Percentiles rank a stretch among this genome's conserved stretches.
phyloP scores from a whole-genome alignment of 2,888 invertebrate genomes.

The Zonitis immaculata region DNA sequence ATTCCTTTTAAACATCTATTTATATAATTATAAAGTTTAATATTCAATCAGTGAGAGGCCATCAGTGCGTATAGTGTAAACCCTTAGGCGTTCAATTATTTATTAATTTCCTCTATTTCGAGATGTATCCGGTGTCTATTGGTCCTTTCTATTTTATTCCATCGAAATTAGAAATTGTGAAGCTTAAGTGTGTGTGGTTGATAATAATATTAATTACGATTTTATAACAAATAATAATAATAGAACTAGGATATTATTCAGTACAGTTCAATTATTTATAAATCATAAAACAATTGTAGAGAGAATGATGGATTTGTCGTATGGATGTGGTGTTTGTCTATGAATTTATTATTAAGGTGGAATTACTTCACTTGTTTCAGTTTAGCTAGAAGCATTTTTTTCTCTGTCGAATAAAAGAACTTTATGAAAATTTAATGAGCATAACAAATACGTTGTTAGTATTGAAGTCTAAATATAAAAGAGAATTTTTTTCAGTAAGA shows the following conservation, averaged over 20 bases:
- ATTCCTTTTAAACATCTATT: background rate
- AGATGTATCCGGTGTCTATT: constrained; percentile 17
- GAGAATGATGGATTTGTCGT: background rate
- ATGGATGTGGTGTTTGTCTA: background rate
- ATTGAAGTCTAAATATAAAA: too few relatives aligned
- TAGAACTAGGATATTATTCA: constrained; percentile 1
- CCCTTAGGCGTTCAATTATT: constrained; percentile 37
- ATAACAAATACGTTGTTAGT: too few relatives aligned
- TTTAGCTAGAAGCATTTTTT: background rate
- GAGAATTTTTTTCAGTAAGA: too few relatives aligned
- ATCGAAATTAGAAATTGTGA: background rate
- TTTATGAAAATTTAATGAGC: too few relatives aligned
- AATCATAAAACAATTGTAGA: background rate
- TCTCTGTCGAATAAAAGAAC: background rate
- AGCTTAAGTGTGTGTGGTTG: too few relatives aligned
- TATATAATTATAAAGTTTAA: constrained; percentile 29
- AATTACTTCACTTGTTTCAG: background rate
- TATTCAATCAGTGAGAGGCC: constrained; percentile 36
- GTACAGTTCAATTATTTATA: constrained; percentile 4
- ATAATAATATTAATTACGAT: too few relatives aligned
- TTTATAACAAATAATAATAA: too few relatives aligned
- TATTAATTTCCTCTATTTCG: constrained; percentile 39
- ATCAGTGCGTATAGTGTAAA: constrained; percentile 33
- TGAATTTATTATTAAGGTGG: background rate
- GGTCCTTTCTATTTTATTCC: constrained; percentile 7